These are phyloP conservation scores for Sericinus montela DNA, from an alignment of 2,888 invertebrate genomes.

Conservation along the genomic window DNA sequence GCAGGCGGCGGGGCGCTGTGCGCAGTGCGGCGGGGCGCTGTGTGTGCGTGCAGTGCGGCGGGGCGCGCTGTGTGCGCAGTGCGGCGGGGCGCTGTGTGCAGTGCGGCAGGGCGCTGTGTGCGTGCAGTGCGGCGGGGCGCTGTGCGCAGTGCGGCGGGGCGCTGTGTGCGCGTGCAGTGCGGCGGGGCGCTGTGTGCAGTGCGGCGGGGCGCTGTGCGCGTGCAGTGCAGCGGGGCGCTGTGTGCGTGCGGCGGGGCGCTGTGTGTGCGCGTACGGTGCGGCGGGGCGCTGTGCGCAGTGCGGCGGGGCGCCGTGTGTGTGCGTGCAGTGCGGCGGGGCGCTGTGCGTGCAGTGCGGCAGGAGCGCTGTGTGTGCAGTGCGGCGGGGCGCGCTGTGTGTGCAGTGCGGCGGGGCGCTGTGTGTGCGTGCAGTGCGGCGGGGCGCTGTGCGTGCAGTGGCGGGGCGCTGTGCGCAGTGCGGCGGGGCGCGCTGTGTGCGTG, in stretches of 20 bases:
- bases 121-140: too few species aligned
- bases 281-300: conserved; percentile 62
- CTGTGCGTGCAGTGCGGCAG: not conserved
- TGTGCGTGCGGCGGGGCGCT: too few species aligned
- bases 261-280: conserved; percentile 80
- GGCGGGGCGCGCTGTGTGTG: not conserved
- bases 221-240: not conserved
- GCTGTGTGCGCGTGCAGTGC: too few species aligned
- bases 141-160: conserved; percentile 72
- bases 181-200: too few species aligned
- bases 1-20: too few species aligned
- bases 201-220: not conserved
- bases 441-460: conserved; percentile 78
- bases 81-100: too few species aligned
- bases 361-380: not conserved
- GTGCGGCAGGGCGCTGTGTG: too few species aligned
- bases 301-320: conserved; percentile 71
- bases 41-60: too few species aligned
- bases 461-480: conserved; percentile 64
- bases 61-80: too few species aligned
- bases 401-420: not conserved
- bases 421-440: not conserved
- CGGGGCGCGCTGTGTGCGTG: too few species aligned
- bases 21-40: too few species aligned
- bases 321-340: too few species aligned